These are phyloP conservation scores for Helicoverpa zea DNA, from an alignment of 1,140 invertebrate species.

Conservation along the genomic window DNA sequence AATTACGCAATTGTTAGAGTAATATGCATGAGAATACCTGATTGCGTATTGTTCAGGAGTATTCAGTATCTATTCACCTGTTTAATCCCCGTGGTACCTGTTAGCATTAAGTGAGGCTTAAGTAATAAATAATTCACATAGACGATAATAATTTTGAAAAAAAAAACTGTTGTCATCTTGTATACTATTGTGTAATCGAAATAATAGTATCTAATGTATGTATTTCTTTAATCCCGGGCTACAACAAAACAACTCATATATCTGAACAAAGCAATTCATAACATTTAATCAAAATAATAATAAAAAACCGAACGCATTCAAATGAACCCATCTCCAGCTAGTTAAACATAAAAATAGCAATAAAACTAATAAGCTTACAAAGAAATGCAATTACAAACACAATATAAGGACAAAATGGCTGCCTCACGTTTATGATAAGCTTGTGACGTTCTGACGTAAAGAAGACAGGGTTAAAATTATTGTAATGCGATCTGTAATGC, in stretches of 20 bases:
- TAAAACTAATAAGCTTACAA: constrained; percentile 16
- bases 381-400: constrained; percentile 55
- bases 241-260: background rate
- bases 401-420: constrained; percentile 49
- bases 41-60: too few species aligned
- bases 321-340: constrained; percentile 9
- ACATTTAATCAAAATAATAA: background rate
- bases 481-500: constrained; percentile 57
- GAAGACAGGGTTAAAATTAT: constrained; percentile 64
- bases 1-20: background rate
- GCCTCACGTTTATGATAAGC: constrained; percentile 54
- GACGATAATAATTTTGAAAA: too few species aligned
- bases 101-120: too few species aligned
- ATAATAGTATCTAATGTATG: too few species aligned
- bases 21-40: too few species aligned
- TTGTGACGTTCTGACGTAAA: constrained; percentile 52
- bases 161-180: too few species aligned
- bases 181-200: too few species aligned
- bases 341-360: constrained; percentile 19
- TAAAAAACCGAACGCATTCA: background rate
- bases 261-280: background rate
- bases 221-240: too few species aligned
- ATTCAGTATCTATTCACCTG: too few species aligned
- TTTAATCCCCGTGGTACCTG: too few species aligned
- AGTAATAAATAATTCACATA: too few species aligned